Percentiles rank a stretch among this genome's conserved stretches.
Evolutionary conservation across 2,113 vertebrate genomes (phyloP).

Genomic region (Hydropotes inermis): DNA sequence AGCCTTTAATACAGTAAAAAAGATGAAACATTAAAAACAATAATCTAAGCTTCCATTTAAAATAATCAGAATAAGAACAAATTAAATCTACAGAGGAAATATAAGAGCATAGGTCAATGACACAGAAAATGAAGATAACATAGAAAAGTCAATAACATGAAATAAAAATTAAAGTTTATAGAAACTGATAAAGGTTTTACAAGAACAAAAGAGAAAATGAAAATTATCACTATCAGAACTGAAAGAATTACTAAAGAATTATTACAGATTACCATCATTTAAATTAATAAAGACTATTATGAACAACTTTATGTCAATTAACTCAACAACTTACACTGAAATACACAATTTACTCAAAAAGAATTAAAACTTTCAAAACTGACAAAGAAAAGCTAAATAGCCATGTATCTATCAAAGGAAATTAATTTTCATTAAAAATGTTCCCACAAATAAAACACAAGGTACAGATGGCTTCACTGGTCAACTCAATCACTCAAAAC

Average conservation of each 20-base stretch:
- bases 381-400: neutral
- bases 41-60: neutral
- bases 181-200: neutral
- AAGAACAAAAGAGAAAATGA: neutral
- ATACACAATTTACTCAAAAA: neutral
- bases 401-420: neutral
- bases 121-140: neutral
- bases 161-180: neutral
- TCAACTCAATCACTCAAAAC: neutral
- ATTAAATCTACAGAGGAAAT: neutral
- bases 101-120: neutral
- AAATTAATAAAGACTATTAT: neutral
- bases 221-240: neutral
- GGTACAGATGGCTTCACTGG: neutral
- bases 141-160: neutral
- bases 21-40: neutral
- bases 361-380: constrained; percentile 5
- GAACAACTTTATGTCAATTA: neutral
- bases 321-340: neutral
- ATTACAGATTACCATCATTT: neutral
- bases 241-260: neutral
- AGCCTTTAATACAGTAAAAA: neutral
- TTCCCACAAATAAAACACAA: neutral
- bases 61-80: neutral
- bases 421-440: neutral